phyloP scores from a whole-genome alignment of 2,113 vertebrate genomes.

The Pomatorhinus ruficollis region DNA sequence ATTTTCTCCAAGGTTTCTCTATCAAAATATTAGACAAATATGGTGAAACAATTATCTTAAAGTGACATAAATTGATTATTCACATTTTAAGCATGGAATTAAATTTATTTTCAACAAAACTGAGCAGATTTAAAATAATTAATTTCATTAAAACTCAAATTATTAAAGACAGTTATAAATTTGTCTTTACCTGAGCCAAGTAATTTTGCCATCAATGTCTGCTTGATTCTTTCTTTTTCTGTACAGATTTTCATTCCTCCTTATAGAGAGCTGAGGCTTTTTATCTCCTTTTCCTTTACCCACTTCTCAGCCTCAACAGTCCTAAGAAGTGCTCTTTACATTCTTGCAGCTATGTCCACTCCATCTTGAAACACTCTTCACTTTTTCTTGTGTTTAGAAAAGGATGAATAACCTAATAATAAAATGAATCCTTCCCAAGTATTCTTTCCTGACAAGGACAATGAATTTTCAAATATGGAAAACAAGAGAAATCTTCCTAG shows the following conservation, averaged over 20 bases:
- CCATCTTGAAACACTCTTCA: not conserved
- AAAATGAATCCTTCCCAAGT: not conserved
- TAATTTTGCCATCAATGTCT: not conserved
- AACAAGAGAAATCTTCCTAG: not conserved
- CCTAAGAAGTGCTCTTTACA: not conserved
- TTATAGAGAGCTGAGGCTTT: not conserved
- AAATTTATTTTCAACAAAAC: not conserved
- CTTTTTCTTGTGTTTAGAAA: not conserved
- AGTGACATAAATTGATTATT: not conserved
- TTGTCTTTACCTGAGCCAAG: not conserved
- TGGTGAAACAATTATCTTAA: not conserved
- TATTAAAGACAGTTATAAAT: not conserved
- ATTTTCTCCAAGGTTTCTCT: not conserved
- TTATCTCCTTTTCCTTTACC: not conserved
- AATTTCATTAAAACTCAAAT: not conserved
- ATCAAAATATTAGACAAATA: not conserved
- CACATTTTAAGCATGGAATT: not conserved
- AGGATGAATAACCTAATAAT: not conserved
- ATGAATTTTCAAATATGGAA: not conserved
- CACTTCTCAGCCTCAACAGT: not conserved
- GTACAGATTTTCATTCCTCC: not conserved
- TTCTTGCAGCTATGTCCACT: not conserved
- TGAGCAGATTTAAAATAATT: not conserved
- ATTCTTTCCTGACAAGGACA: not conserved
- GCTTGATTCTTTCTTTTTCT: not conserved